A percentile compares a stretch with the other conserved stretches of the same genome.
Conservation (phyloP, 2,113 vertebrate species). For the Gallinago undulata region DNA sequence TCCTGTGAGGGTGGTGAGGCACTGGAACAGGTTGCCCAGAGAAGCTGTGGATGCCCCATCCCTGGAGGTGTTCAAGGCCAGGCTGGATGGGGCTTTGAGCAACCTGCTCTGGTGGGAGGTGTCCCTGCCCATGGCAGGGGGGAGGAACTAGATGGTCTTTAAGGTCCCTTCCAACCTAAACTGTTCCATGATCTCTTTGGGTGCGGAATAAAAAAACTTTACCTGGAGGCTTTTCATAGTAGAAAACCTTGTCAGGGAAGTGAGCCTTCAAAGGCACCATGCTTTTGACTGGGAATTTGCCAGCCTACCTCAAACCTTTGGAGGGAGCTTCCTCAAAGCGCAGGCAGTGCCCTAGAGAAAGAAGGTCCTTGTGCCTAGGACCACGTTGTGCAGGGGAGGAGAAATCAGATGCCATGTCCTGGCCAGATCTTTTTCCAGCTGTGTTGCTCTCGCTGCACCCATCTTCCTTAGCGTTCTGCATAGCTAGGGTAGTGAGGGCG, state of each 20-base stretch:
- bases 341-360: fast-evolving
- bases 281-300: background rate
- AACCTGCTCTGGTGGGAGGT: background rate
- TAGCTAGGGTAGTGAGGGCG: background rate
- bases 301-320: background rate
- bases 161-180: background rate
- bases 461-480: fast-evolving
- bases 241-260: background rate
- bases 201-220: too few relatives aligned
- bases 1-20: background rate
- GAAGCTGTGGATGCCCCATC: background rate
- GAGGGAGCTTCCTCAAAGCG: background rate
- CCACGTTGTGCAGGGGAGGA: fast-evolving
- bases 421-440: background rate
- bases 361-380: background rate
- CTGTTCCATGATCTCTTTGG: background rate
- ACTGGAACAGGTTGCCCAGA: background rate
- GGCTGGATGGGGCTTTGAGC: background rate
- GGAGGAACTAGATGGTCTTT: background rate
- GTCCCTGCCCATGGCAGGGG: background rate
- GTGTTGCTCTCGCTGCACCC: background rate
- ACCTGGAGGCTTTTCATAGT: background rate
- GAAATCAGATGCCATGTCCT: background rate
- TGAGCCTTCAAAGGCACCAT: fast-evolving
- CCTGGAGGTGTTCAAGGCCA: background rate